Conservation (phyloP, 2,797 vertebrate genomes). For the Amazonetta brasiliensis region DNA sequence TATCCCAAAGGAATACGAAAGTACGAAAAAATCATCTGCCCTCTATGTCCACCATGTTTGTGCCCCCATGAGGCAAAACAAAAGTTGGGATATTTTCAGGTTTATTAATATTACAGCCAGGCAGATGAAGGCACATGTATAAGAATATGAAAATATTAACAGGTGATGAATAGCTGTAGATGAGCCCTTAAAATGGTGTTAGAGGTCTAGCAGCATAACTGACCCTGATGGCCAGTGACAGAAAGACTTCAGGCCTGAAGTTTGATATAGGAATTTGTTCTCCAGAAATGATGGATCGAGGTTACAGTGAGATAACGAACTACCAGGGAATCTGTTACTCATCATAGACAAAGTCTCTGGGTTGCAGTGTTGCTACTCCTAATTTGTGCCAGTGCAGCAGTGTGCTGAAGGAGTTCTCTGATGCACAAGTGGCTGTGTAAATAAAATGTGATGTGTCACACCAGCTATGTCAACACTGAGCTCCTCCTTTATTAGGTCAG, state of each 20-base stretch:
- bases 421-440: neutral
- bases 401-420: neutral
- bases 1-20: neutral
- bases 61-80: neutral
- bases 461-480: neutral
- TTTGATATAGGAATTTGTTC: slow-evolving; percentile 12
- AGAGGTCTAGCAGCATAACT: neutral
- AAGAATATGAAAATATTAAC: neutral
- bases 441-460: neutral
- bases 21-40: neutral
- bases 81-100: neutral
- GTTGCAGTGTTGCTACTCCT: neutral
- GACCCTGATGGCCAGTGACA: neutral
- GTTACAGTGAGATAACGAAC: slow-evolving; percentile 45
- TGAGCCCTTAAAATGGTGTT: neutral
- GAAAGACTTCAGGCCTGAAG: neutral
- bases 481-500: neutral
- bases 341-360: neutral
- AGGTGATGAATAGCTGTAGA: neutral
- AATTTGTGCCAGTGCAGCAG: neutral
- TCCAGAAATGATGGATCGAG: slow-evolving; percentile 17
- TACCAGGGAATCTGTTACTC: slow-evolving; percentile 1
- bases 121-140: neutral
- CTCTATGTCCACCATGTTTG: neutral
- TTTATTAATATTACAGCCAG: neutral